Conservation (phyloP, 2,113 vertebrate genomes). For the Regulus satrapa region DNA sequence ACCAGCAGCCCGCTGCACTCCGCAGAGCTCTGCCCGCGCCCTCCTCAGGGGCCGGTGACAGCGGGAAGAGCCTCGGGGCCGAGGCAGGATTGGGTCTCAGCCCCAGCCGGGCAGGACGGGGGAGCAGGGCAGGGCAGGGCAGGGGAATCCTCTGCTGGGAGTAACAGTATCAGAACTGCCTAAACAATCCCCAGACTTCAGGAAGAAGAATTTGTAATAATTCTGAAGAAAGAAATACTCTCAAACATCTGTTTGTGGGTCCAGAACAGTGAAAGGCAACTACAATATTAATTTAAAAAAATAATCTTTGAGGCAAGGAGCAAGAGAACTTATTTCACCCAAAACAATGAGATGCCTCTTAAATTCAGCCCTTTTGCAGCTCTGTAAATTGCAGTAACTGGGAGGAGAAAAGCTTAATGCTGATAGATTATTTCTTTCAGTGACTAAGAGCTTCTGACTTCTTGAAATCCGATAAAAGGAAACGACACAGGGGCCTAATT, state of each 20-base stretch:
- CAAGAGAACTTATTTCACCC: background rate
- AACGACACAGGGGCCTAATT: background rate
- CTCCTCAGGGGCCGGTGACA: fast-evolving
- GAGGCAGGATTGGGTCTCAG: background rate
- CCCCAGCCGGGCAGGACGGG: fast-evolving
- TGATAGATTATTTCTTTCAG: background rate
- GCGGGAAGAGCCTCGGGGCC: background rate
- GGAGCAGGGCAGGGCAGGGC: fast-evolving
- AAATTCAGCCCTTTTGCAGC: background rate
- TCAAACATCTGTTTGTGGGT: background rate
- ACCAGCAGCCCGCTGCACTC: fast-evolving
- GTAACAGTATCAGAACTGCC: background rate
- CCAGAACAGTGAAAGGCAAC: background rate
- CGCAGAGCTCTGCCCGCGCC: background rate
- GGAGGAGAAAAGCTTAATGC: background rate
- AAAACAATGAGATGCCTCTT: background rate
- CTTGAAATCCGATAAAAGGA: background rate
- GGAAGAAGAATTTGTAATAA: background rate
- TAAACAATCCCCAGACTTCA: background rate
- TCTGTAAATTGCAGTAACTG: background rate
- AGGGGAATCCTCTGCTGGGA: background rate
- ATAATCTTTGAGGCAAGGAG: background rate
- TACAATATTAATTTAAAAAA: background rate
- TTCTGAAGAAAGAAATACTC: background rate
- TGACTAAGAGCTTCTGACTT: background rate